Conservation (phyloP, 2,888 invertebrate species). For the Campoletis raptor region DNA sequence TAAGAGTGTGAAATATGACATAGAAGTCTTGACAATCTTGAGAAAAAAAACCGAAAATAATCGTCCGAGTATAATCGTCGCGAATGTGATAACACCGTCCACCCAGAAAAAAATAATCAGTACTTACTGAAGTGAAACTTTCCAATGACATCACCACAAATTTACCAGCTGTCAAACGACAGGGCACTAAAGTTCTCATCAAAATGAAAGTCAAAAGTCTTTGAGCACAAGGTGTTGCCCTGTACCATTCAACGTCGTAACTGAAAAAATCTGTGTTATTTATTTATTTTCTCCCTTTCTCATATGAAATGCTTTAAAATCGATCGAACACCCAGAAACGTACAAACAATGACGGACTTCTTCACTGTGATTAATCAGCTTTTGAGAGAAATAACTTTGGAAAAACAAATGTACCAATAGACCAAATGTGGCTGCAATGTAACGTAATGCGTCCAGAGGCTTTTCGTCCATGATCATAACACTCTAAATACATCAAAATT, state of each 20-base stretch:
- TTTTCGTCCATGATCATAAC: conserved; percentile 26
- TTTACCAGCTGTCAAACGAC: conserved; percentile 60
- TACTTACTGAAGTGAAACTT: conserved; percentile 49
- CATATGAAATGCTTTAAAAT: background rate
- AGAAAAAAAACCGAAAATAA: conserved; percentile 5
- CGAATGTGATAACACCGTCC: too few species aligned
- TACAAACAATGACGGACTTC: conserved; percentile 43
- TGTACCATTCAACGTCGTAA: conserved; percentile 57
- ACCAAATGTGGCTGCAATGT: conserved; percentile 18
- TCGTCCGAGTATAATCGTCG: background rate
- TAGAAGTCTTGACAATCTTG: conserved; percentile 55
- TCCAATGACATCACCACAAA: conserved; percentile 57
- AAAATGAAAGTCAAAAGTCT: conserved; percentile 53
- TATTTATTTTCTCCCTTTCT: background rate
- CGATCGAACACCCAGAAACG: background rate
- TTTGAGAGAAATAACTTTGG: conserved; percentile 51
- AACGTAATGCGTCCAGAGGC: conserved; percentile 48
- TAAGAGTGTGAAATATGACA: conserved; percentile 62
- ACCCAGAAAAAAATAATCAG: background rate
- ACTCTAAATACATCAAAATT: background rate
- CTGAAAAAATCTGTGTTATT: conserved; percentile 26
- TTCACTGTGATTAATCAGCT: conserved; percentile 51
- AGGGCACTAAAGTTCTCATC: conserved; percentile 49
- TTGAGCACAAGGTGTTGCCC: conserved; percentile 33
- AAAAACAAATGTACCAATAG: conserved; percentile 47